Evolutionary conservation across 2,888 invertebrate species (phyloP).

Genomic region (Erebia aethiops): DNA sequence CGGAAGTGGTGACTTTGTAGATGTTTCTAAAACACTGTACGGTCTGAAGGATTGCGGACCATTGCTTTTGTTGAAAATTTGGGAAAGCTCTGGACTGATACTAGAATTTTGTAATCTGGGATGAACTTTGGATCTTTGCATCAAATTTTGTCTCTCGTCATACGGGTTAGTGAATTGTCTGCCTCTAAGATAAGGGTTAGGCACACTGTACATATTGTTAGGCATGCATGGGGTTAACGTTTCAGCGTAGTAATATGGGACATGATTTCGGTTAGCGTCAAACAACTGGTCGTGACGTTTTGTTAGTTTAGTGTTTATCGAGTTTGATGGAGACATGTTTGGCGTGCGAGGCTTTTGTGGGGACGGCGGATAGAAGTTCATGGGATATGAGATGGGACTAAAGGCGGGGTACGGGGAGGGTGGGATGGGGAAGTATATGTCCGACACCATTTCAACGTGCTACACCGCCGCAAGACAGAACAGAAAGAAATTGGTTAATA

Average conservation of each 20-base stretch:
- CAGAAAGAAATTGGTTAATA: slow-evolving; percentile 78
- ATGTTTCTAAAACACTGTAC: slow-evolving; percentile 72
- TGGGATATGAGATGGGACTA: slow-evolving; percentile 74
- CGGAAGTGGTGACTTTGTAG: slow-evolving; percentile 59
- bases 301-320: slow-evolving; percentile 53
- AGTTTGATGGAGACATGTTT: slow-evolving; percentile 57
- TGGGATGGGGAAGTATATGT: slow-evolving; percentile 86
- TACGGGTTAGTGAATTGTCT: slow-evolving; percentile 67
- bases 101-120: slow-evolving; percentile 56
- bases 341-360: slow-evolving; percentile 64
- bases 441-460: slow-evolving; percentile 90
- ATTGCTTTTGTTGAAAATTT: slow-evolving; percentile 58
- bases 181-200: slow-evolving; percentile 57
- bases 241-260: slow-evolving; percentile 78
- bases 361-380: slow-evolving; percentile 74
- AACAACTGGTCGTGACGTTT: slow-evolving; percentile 74
- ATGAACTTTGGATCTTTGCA: slow-evolving; percentile 58
- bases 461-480: slow-evolving; percentile 82
- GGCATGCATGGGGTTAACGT: slow-evolving; percentile 74
- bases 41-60: slow-evolving; percentile 68
- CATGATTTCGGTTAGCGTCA: slow-evolving; percentile 83
- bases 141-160: slow-evolving; percentile 63
- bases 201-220: slow-evolving; percentile 66
- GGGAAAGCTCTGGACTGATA: slow-evolving; percentile 59
- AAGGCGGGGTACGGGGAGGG: slow-evolving; percentile 74